Evolutionary conservation across 2,797 vertebrate species (phyloP).

Genomic region (Gallinago stenura): DNA sequence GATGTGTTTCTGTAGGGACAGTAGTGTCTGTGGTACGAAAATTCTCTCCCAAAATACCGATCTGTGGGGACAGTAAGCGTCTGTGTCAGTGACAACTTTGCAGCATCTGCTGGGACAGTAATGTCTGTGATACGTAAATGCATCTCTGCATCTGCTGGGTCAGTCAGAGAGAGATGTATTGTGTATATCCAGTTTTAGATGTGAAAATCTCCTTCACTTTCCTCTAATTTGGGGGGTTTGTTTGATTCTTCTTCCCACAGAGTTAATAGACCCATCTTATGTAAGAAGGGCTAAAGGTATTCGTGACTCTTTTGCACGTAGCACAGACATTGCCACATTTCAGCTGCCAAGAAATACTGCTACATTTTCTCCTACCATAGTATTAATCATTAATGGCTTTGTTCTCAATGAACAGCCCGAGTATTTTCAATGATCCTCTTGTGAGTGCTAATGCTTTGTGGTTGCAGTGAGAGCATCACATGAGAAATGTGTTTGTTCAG

Average conservation of each 20-base stretch:
- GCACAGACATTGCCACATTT: slow-evolving; percentile 26
- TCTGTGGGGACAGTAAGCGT: slow-evolving; percentile 64
- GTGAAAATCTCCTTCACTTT: slow-evolving; percentile 39
- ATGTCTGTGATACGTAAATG: slow-evolving; percentile 49
- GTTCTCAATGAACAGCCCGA: slow-evolving; percentile 67
- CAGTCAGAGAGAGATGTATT: slow-evolving; percentile 61
- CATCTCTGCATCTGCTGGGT: slow-evolving; percentile 58
- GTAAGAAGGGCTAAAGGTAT: slow-evolving; percentile 24
- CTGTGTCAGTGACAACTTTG: slow-evolving; percentile 65
- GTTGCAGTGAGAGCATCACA: slow-evolving; percentile 45
- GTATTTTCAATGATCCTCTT: slow-evolving; percentile 66
- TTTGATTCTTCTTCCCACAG: slow-evolving; percentile 31
- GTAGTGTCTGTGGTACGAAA: slow-evolving; percentile 66
- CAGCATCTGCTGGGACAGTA: slow-evolving; percentile 68
- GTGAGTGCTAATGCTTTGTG: slow-evolving; percentile 63
- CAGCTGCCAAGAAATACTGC: slow-evolving; percentile 65
- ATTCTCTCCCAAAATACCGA: slow-evolving; percentile 20
- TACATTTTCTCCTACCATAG: slow-evolving; percentile 43
- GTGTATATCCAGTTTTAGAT: slow-evolving; percentile 39
- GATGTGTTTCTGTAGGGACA: slow-evolving; percentile 69
- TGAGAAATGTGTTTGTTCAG: slow-evolving; percentile 60
- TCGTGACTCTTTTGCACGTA: neutral
- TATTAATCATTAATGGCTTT: slow-evolving; percentile 73
- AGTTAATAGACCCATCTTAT: neutral
- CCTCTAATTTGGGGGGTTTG: neutral